Conservation (phyloP, 2,797 vertebrate genomes). For the Spondyliosoma cantharus region DNA sequence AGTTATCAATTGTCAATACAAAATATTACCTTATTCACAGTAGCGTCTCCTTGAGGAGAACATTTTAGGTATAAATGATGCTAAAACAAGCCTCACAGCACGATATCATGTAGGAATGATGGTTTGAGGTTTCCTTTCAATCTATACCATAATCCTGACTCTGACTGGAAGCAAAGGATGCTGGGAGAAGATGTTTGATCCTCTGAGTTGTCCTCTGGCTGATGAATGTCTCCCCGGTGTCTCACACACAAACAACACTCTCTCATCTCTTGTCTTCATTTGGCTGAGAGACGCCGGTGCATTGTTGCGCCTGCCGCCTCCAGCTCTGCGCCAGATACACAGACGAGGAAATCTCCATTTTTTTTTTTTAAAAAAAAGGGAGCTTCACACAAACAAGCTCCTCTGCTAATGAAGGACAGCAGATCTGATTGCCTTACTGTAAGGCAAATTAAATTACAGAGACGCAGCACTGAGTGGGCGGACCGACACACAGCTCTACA, state of each 20-base stretch:
- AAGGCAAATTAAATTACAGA: slow-evolving; percentile 50
- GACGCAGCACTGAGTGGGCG: slow-evolving; percentile 38
- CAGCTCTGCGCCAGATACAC: background rate
- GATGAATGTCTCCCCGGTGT: slow-evolving; percentile 2
- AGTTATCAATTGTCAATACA: too few relatives aligned
- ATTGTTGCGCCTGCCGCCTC: slow-evolving; percentile 15
- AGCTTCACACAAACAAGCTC: slow-evolving; percentile 41
- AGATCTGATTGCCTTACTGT: slow-evolving; percentile 44
- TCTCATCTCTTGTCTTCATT: slow-evolving; percentile 18
- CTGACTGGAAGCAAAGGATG: background rate
- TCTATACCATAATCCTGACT: background rate
- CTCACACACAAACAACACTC: background rate
- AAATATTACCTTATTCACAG: too few relatives aligned
- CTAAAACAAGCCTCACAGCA: background rate
- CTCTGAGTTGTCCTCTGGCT: slow-evolving; percentile 1
- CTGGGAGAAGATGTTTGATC: slow-evolving; percentile 18
- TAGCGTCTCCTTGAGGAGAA: too few relatives aligned
- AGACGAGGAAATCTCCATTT: background rate
- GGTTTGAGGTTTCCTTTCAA: background rate
- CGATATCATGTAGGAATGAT: background rate
- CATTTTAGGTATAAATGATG: slow-evolving; percentile 8
- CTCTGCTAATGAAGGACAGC: slow-evolving; percentile 60
- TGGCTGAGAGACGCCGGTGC: background rate
- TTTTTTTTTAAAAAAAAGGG: background rate
- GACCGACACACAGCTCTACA: background rate